Base-by-base conservation (phyloP, 2,797 vertebrate genomes). In the Pipistrellus pygmaeus region DNA sequence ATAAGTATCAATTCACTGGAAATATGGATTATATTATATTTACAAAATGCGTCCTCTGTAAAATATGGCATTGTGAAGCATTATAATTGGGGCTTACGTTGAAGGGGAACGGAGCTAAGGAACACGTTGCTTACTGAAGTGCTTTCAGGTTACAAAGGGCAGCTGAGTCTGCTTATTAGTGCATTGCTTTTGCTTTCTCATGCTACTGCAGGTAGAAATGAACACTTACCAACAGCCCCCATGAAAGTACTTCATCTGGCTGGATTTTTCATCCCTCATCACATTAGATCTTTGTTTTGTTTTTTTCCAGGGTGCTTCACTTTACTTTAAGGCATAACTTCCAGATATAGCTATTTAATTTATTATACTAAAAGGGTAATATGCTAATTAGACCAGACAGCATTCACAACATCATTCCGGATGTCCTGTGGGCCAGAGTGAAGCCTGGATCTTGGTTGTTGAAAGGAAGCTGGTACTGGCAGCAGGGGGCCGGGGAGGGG, bases 101-200 rank as follows among this genome's bases (percentile, higher is more conserved):
- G n/a, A 32, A 6, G 5, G 30, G 30, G 5, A 9, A 15, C 17
- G 87, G 53, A 51, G 12, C 9, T 87, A 46, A 85, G 11, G 57
- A 88, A 13, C 68, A n/a, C 46, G 4, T 27, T 85, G 35, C 38
- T 90, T 90, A 13, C 25, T 17, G 27, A 93, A 88, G 73, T 84
- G 6, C 4, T 94, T 76, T 72, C 4, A 10, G 38, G 8, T 91
- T 82, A 64, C 57, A 87, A 89, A 85, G 20, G 11, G 25, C 25
- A 66, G 23, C 27, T 35, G 25, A 72, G 11, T 86, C 18, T 92
- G 7, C n/a, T 71, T 90, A 81, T 88, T 92, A 84, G 7, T 41
- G 18, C 13, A 41, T 86, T 92, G n/a, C 25, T 48, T 93, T 90
- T 93, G 3, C 13, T 92, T 93, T 93, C 27, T 57, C 88, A 44